These are phyloP conservation scores for Bubo scandiacus DNA, from an alignment of 2,113 vertebrate genomes.

Conservation along the genomic window DNA sequence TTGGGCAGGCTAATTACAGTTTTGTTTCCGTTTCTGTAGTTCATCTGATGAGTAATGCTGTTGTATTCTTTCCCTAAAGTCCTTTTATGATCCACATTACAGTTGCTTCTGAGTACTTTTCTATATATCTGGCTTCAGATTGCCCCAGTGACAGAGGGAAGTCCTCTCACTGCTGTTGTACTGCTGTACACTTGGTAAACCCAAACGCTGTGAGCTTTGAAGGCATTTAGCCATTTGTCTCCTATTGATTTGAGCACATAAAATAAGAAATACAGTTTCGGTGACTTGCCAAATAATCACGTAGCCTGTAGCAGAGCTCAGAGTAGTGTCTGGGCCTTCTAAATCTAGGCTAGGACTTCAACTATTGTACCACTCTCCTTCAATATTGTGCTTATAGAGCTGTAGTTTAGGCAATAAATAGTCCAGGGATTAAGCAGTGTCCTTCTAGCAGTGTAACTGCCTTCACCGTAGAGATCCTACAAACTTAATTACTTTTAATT, in stretches of 20 bases:
- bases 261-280: background rate
- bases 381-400: background rate
- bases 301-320: background rate
- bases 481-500: background rate
- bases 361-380: rapidly evolving
- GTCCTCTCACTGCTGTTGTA: background rate
- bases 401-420: background rate
- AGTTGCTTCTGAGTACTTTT: background rate
- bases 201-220: background rate
- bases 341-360: background rate
- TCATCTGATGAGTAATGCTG: background rate
- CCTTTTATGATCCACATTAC: background rate
- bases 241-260: background rate
- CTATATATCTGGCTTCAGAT: background rate
- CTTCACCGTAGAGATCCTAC: background rate
- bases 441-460: background rate
- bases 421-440: background rate
- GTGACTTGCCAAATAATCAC: background rate
- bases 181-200: background rate
- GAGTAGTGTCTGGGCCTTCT: background rate
- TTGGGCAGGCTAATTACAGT: background rate
- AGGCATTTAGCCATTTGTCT: background rate
- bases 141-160: background rate
- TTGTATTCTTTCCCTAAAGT: background rate
- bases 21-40: background rate